phyloP scores from a whole-genome alignment of 1,140 invertebrate species.

The Popillia japonica region DNA sequence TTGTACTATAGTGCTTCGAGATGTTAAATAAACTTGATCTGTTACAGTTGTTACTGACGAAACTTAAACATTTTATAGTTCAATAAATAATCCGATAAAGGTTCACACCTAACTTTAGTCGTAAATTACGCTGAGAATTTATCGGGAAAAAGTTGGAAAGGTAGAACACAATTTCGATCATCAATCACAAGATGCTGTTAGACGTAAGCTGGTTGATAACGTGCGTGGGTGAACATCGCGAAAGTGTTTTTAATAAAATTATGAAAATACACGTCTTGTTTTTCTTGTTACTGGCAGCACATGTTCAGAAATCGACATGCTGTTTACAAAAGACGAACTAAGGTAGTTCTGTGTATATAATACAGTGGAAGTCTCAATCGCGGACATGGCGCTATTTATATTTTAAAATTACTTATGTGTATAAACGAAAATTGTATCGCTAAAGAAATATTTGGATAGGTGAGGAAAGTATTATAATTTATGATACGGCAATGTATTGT shows the following conservation, averaged over 20 bases:
- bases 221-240: slow-evolving; percentile 9
- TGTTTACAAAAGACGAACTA: slow-evolving; percentile 16
- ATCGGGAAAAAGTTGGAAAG: not conserved
- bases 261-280: not conserved
- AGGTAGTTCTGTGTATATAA: not conserved
- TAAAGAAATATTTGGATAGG: slow-evolving; percentile 11
- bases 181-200: slow-evolving; percentile 7
- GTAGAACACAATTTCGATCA: not conserved
- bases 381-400: not conserved
- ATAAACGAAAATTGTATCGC: not conserved
- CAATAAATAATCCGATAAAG: not conserved
- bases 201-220: not conserved
- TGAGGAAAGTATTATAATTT: slow-evolving; percentile 27
- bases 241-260: slow-evolving; percentile 24
- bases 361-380: not conserved
- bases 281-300: slow-evolving; percentile 8
- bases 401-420: slow-evolving; percentile 3
- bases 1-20: too few relatives aligned
- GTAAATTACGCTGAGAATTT: not conserved
- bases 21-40: too few relatives aligned
- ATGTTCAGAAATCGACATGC: not conserved
- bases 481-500: slow-evolving; percentile 3
- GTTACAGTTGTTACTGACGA: not conserved
- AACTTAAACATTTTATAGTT: not conserved
- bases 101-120: not conserved